phyloP scores from a whole-genome alignment of 2,888 invertebrate species.

The Eupeodes luniger region DNA sequence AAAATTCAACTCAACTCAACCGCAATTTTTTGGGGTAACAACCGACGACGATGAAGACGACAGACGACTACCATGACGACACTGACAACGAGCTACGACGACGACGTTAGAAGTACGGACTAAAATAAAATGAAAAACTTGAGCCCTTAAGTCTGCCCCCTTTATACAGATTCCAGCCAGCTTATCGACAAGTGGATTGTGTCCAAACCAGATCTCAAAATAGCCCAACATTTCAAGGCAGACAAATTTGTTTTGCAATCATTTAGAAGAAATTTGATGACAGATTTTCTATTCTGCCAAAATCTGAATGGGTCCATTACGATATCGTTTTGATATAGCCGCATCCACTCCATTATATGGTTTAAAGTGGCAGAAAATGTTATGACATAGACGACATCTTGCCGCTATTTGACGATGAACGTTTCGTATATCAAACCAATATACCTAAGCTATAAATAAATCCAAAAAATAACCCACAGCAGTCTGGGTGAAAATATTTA shows the following conservation, averaged over 20 bases:
- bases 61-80: background rate
- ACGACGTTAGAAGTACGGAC: background rate
- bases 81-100: background rate
- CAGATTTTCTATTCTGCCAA: constrained; percentile 61
- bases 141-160: constrained; percentile 34
- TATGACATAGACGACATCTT: constrained; percentile 66
- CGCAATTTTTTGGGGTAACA: background rate
- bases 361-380: constrained; percentile 74
- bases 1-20: constrained; percentile 16
- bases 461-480: background rate
- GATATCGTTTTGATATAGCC: constrained; percentile 61
- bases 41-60: background rate
- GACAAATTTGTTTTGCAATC: constrained; percentile 63
- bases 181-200: constrained; percentile 28
- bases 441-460: background rate
- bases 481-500: background rate
- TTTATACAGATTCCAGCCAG: constrained; percentile 4
- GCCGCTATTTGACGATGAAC: constrained; percentile 24
- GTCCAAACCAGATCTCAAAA: constrained; percentile 44
- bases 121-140: constrained; percentile 18
- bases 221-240: constrained; percentile 29
- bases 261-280: constrained; percentile 63
- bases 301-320: constrained; percentile 65
- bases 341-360: constrained; percentile 73
- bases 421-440: too few relatives aligned